Evolutionary conservation across 2,797 vertebrate species (phyloP), one percentile per base, ranked within the genome.

Genomic region (Amazona finschi): DNA sequence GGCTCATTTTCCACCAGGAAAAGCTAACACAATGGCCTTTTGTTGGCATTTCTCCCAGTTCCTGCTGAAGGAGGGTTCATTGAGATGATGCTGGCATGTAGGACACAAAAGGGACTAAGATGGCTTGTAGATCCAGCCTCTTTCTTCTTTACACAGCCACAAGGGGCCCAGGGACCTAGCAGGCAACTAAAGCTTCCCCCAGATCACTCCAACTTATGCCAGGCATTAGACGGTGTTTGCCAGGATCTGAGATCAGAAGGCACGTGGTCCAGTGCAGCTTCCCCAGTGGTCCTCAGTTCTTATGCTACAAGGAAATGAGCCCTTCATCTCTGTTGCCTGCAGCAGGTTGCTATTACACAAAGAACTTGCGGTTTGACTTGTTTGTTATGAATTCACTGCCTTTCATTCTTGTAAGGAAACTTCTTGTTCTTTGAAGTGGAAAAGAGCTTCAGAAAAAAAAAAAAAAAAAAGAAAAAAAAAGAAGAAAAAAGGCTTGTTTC

Each of bases 351-450:
- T 87, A 31, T 49, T 38, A 6, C 65, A 69, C 82, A 94, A 87
- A 85, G 87, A 82, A 50, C n/a, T 87, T 85, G 87, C 44, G 61
- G 65, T 80, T 90, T 95, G 90, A 44, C 73, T 91, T 92, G 87
- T 83, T 94, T 97, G 93, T 85, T 95, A 69, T 75, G 62, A 94
- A 38, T 46, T 43, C 69, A 9, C 19, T 0, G 11, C 81, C 88
- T 92, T 69, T 77, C 81, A 38, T 79, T 87, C 85, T 57, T 74
- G 39, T 83, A n/a, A 93, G 82, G 81, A 87, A 93, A 83, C 38
- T 55, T 55, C 83, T 85, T 17, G 3, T 38, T 62, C 86, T 96
- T 93, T 95, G 78, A 95, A 93, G 86, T 85, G 46, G 46, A 72
- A 53, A 91, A 74, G 31, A 57, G 71, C 64, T 88, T 38, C 6